These are phyloP conservation scores for Drosophila emarginata DNA, from an alignment of 2,888 invertebrate species.

Conservation along the genomic window DNA sequence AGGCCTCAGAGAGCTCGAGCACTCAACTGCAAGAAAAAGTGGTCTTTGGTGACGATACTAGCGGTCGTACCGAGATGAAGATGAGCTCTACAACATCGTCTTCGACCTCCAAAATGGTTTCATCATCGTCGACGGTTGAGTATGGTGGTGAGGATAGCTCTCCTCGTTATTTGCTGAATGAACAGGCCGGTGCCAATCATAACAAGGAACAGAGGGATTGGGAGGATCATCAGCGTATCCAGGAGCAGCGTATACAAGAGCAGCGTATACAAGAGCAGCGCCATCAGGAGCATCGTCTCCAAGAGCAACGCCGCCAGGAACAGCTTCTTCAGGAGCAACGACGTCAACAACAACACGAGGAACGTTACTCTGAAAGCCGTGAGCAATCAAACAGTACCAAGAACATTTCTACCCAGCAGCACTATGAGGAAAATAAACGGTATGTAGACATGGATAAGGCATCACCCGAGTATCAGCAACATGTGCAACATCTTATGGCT, in stretches of 20 bases:
- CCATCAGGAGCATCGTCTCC: constrained; percentile 65
- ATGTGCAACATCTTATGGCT: constrained; percentile 78
- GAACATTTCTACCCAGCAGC: constrained; percentile 75
- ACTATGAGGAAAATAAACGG: constrained; percentile 77
- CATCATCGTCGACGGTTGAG: constrained; percentile 75
- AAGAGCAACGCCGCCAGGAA: constrained; percentile 56
- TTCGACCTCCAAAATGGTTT: constrained; percentile 78
- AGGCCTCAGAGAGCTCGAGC: constrained; percentile 83
- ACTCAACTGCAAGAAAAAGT: constrained; percentile 84
- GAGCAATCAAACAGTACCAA: constrained; percentile 66
- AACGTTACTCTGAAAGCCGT: constrained; percentile 82
- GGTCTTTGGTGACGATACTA: constrained; percentile 83
- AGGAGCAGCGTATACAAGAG: constrained; percentile 40
- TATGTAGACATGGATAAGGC: constrained; percentile 81
- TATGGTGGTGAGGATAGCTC: constrained; percentile 55
- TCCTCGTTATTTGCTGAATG: constrained; percentile 69
- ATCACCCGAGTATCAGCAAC: constrained; percentile 80
- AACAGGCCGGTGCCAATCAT: constrained; percentile 49
- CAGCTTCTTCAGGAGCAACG: constrained; percentile 67
- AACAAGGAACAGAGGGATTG: constrained; percentile 76
- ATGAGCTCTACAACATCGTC: constrained; percentile 80
- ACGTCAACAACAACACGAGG: constrained; percentile 75
- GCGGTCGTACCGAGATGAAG: constrained; percentile 82
- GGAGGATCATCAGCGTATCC: constrained; percentile 52
- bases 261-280: constrained; percentile 35